Conservation (phyloP, 1,140 invertebrate genomes). For the Calephelis nemesis region DNA sequence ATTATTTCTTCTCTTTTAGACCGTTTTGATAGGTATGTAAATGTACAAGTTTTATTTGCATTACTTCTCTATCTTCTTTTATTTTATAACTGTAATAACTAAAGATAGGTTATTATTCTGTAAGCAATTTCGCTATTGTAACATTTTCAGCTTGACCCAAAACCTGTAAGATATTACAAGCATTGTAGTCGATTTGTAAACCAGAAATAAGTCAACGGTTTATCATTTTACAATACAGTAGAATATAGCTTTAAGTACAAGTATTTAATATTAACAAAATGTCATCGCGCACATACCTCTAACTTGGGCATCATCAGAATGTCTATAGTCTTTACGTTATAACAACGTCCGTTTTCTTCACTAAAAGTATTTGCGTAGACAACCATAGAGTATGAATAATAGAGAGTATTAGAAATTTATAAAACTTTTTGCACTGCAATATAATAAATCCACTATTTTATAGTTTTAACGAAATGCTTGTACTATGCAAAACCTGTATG, state of each 20-base stretch:
- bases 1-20: slow-evolving; percentile 9
- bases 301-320: slow-evolving; percentile 15
- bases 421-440: slow-evolving; percentile 64
- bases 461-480: slow-evolving; percentile 71
- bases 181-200: background rate
- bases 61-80: background rate
- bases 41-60: background rate
- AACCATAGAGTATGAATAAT: slow-evolving; percentile 21
- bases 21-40: background rate
- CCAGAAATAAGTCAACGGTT: background rate
- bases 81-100: background rate
- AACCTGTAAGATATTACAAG: background rate
- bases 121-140: background rate
- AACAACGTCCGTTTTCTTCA: background rate
- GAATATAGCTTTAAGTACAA: slow-evolving; percentile 4
- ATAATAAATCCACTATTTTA: slow-evolving; percentile 66
- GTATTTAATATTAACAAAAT: background rate
- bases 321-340: background rate
- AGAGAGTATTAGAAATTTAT: slow-evolving; percentile 33
- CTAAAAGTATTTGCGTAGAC: slow-evolving; percentile 17
- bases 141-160: slow-evolving; percentile 13
- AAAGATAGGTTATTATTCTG: background rate
- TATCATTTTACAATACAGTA: background rate
- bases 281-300: slow-evolving; percentile 12
- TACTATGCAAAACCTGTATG: slow-evolving; percentile 68